Evolutionary conservation across 1,140 invertebrate species (phyloP), one percentile per base, ranked within the genome.

Genomic region (Macrobrachium rosenbergii): DNA sequence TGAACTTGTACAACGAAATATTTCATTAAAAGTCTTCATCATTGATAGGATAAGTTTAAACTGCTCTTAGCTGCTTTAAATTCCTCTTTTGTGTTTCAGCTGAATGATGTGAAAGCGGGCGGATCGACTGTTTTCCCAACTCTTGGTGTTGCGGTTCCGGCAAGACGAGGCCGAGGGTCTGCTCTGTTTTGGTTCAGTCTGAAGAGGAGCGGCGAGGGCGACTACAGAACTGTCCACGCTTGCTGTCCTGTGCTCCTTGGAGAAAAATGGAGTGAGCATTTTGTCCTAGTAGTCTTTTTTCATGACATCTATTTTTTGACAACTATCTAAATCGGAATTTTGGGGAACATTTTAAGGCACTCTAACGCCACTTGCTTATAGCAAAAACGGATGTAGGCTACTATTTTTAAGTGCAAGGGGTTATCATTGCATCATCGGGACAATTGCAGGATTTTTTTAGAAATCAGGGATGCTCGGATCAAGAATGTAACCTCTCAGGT

Each of bases 141-240:
- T 83, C 93, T 99, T 72, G 95, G 95, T 58, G 93, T 97, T 63
- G 94, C 96, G 45, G 91, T 99, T 28, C 96, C 95, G 94, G 98
- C 98, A 0, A 95, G 94, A 91, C 98, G 98, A n/a, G n/a, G n/a
- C n/a, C n/a, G n/a, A 92, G 96, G 97, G 14, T 94, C 96, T 59
- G 98, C 98, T 59, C 96, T 96, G 14, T 98, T 98, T 92, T 99
- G 99, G 99, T 95, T 96, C 91, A 99, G 99, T 93, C 93, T 99
- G 82, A 95, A 97, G 92, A 94, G 95, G 16, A 97, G 95, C 91
- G 98, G 98, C n/a, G 96, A 98, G 89, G 98, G 98, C 45, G 97
- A 99, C 93, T 94, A 95, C 87, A 93, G 94, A 90, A 99, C 98
- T 2, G 93, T 98, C 82, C 98, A 99, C 93, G 98, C 98, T 14